phyloP scores from a whole-genome alignment of 1,140 invertebrate genomes.

The Apis dorsata region DNA sequence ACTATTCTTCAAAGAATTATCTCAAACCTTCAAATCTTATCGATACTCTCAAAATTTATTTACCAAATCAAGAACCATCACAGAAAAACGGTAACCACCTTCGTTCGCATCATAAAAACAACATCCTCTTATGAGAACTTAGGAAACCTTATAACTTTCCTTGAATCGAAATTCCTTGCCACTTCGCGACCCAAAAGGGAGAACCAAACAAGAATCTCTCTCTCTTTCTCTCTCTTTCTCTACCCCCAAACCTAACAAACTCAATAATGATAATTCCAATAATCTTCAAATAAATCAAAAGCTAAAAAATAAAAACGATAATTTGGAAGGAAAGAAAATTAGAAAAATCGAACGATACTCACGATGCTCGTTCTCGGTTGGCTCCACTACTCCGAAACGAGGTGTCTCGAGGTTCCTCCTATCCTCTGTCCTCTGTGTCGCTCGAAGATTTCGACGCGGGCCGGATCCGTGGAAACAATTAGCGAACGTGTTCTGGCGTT shows the following conservation, averaged over 20 bases:
- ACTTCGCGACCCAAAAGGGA: no score
- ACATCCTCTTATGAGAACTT: constrained; percentile 9
- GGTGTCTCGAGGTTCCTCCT: constrained; percentile 13
- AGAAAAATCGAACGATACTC: constrained; percentile 17
- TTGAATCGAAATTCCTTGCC: not conserved
- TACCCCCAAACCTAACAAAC: no score
- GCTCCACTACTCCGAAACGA: constrained; percentile 25
- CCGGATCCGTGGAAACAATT: not conserved
- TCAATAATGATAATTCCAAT: no score
- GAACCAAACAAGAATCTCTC: no score
- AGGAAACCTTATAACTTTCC: constrained; percentile 14
- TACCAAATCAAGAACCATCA: not conserved
- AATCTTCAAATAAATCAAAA: no score
- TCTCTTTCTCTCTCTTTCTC: no score
- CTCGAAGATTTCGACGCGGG: not conserved
- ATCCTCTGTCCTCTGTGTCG: constrained; percentile 12
- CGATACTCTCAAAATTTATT: no score
- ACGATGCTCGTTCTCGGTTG: constrained; percentile 24
- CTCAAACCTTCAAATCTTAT: no score
- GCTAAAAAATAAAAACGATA: no score
- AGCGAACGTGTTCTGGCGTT: no score
- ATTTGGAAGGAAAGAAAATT: not conserved
- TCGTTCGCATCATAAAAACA: not conserved
- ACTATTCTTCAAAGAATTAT: not conserved
- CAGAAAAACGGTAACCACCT: not conserved